Conservation (phyloP, 2,113 vertebrate genomes). For the Pterocles orientalis region DNA sequence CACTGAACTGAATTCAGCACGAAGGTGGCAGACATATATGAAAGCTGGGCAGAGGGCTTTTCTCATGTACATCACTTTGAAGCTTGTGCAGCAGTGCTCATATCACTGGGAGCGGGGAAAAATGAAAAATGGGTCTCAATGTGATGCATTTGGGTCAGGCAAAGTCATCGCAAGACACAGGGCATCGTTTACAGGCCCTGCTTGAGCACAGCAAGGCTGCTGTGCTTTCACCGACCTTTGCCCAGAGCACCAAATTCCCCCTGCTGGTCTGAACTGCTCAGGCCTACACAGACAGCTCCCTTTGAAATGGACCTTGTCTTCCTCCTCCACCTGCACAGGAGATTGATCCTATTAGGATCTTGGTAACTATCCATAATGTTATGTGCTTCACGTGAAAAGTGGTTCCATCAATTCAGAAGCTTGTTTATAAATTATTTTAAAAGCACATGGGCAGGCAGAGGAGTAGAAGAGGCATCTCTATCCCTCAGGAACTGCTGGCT, state of each 20-base stretch:
- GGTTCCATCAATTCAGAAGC: not conserved
- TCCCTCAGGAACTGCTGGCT: slow-evolving; percentile 3
- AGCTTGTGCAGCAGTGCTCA: not conserved
- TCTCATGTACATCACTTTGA: not conserved
- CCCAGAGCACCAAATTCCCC: not conserved
- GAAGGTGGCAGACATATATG: not conserved
- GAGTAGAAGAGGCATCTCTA: not conserved
- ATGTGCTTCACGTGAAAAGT: not conserved
- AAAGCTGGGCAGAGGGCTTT: not conserved
- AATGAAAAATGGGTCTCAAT: not conserved
- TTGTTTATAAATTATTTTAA: slow-evolving; percentile 15
- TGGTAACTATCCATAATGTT: not conserved
- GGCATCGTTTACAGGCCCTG: not conserved
- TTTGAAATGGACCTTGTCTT: not conserved
- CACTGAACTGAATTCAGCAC: not conserved
- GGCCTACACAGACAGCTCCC: not conserved
- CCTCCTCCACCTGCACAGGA: not conserved
- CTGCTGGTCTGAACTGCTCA: not conserved
- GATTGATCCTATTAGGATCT: not conserved
- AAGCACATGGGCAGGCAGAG: not conserved
- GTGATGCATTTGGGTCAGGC: not conserved
- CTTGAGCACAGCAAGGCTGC: not conserved
- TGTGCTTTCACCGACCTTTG: not conserved
- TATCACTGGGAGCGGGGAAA: not conserved
- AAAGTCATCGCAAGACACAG: not conserved